Conservation (phyloP, 2,797 vertebrate genomes). For the Arrhamphus sclerolepis region DNA sequence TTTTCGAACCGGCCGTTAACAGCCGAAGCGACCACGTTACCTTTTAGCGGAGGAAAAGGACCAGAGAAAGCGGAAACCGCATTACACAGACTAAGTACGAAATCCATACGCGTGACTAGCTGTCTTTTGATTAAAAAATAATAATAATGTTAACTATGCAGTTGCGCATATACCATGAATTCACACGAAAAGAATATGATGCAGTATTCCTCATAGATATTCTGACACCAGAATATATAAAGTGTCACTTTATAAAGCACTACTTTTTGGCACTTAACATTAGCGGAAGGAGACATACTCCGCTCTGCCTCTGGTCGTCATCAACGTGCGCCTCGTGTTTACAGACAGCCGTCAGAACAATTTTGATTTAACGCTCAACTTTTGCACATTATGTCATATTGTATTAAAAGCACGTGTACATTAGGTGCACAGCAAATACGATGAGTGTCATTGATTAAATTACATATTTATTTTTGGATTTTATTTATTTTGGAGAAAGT, state of each 20-base stretch:
- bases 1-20: conserved; percentile 3
- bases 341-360: conserved; percentile 19
- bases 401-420: no score
- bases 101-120: conserved; percentile 52
- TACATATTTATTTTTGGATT: neutral
- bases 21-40: conserved; percentile 81
- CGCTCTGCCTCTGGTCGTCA: conserved; percentile 27
- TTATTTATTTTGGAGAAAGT: neutral
- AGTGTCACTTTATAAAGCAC: neutral
- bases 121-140: neutral
- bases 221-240: no score
- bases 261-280: neutral
- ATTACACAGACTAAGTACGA: conserved; percentile 52
- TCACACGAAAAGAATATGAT: no score
- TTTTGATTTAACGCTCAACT: neutral
- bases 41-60: conserved; percentile 82
- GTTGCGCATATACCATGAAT: no score
- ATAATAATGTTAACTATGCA: fast-evolving
- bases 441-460: neutral
- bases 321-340: conserved; percentile 66
- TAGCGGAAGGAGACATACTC: conserved; percentile 6
- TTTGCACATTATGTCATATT: fast-evolving
- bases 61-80: conserved; percentile 73
- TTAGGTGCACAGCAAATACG: neutral
- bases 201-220: no score